Evolutionary conservation across 2,797 vertebrate genomes (phyloP).

Genomic region (Huso huso): DNA sequence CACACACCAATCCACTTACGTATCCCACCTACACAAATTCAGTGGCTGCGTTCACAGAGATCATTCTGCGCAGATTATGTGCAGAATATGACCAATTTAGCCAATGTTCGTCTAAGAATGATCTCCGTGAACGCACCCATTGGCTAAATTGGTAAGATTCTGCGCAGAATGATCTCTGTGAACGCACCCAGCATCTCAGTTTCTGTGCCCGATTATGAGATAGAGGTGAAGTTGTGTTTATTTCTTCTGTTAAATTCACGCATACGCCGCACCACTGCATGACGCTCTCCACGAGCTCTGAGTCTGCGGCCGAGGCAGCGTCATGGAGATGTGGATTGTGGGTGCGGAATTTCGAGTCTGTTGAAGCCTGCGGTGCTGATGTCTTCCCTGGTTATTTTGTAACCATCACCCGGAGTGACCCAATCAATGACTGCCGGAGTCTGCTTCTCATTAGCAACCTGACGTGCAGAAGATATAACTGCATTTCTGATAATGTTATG

Average conservation of each 20-base stretch:
- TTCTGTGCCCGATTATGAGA: constrained; percentile 1
- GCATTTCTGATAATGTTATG: constrained; percentile 12
- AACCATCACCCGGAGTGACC: constrained; percentile 1
- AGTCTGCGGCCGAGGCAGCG: constrained; percentile 9
- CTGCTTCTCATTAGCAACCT: background rate
- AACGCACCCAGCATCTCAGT: background rate
- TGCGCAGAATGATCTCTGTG: too few relatives aligned
- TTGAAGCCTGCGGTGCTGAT: background rate
- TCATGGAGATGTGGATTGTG: constrained; percentile 13
- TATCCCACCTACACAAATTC: too few relatives aligned
- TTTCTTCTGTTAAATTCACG: background rate
- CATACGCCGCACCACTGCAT: constrained; percentile 5
- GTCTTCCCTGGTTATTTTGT: background rate
- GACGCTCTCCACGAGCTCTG: constrained; percentile 4
- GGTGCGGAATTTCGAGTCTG: constrained; percentile 5
- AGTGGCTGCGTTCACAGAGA: too few relatives aligned
- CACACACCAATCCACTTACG: too few relatives aligned
- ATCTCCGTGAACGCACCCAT: too few relatives aligned
- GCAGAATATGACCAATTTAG: too few relatives aligned
- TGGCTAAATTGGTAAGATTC: too few relatives aligned
- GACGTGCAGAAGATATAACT: background rate
- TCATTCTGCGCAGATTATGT: too few relatives aligned
- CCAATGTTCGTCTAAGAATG: too few relatives aligned
- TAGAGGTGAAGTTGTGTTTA: background rate
- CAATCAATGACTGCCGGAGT: too few relatives aligned